Conservation (phyloP, 2,113 vertebrate genomes). For the Ondatra zibethicus region DNA sequence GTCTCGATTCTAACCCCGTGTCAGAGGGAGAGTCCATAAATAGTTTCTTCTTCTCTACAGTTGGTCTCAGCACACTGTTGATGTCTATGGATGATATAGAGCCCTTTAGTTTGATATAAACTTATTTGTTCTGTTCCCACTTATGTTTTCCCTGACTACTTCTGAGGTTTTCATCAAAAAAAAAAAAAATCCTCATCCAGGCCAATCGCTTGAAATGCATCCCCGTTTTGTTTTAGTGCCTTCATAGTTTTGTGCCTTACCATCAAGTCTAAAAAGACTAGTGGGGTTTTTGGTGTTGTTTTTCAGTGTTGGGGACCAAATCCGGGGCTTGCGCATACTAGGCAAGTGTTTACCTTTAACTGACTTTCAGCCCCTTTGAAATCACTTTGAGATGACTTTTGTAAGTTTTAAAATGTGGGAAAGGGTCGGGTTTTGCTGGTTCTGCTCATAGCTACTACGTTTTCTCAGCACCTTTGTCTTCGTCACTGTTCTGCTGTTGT, state of each 20-base stretch:
- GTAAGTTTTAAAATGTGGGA: neutral
- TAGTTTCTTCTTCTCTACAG: neutral
- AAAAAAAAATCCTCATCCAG: neutral
- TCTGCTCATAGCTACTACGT: neutral
- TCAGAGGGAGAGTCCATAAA: neutral
- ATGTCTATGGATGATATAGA: neutral
- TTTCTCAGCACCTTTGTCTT: neutral
- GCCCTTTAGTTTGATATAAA: neutral
- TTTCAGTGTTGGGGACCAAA: neutral
- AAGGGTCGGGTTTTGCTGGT: neutral
- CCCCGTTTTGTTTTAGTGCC: neutral
- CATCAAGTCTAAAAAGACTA: neutral
- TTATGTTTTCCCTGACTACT: neutral
- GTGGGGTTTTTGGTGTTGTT: neutral
- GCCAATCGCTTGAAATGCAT: neutral
- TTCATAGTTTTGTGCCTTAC: neutral
- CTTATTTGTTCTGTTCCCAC: neutral
- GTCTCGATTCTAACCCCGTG: neutral
- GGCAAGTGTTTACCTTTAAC: neutral
- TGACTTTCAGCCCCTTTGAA: neutral
- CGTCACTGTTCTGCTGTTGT: neutral
- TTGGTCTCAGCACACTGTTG: neutral
- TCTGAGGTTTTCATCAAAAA: neutral
- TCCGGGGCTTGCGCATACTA: neutral
- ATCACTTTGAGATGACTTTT: neutral